Evolutionary conservation across 2,797 vertebrate species (phyloP), one percentile per base, ranked within the genome.

Genomic region (Characodon lateralis): DNA sequence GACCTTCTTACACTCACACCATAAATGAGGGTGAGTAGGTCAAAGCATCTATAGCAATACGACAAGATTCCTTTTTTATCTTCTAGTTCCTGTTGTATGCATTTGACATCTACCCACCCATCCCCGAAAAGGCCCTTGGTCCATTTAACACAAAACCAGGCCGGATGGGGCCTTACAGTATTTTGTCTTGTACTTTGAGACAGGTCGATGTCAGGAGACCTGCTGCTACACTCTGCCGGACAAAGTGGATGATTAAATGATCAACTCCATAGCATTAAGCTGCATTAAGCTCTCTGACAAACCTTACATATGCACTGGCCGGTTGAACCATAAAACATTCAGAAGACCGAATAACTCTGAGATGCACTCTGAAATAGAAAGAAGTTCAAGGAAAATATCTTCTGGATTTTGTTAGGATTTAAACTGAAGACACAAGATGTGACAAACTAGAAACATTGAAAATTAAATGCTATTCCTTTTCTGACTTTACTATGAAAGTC

Each of bases 231-330:
- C 83, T 84, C 90, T 84, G 88, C 85, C 73, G 77, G 83, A 71
- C 77, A 79, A 78, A 78, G 84, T 68, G 86, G 83, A 91, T 92
- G 87, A 95, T 93, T 94, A 93, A 93, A 94, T 48, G 39, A 85
- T 90, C 78, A 85, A 88, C 83, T 92, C 84, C 84, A 84, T 89
- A 82, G 85, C 81, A 87, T 77, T 77, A 72, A 87, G 81, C 77
- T 81, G 71, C 83, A 87, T 89, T 84, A 85, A 82, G 84, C 87
- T 41, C 41, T 74, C 46, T 65, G 89, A 88, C 90, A 94, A 88
- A 73, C 73, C 78, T 76, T 63, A 85, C 77, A 79, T 53, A 75
- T 71, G 46, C 59, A 73, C 71, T 81, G 35, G 46, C 43, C 28
- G 76, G 26, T 81, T 81, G 73, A 85, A 86, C 82, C 77, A 53